phyloP scores from a whole-genome alignment of 2,888 invertebrate species.

The Drosophila paracracens region DNA sequence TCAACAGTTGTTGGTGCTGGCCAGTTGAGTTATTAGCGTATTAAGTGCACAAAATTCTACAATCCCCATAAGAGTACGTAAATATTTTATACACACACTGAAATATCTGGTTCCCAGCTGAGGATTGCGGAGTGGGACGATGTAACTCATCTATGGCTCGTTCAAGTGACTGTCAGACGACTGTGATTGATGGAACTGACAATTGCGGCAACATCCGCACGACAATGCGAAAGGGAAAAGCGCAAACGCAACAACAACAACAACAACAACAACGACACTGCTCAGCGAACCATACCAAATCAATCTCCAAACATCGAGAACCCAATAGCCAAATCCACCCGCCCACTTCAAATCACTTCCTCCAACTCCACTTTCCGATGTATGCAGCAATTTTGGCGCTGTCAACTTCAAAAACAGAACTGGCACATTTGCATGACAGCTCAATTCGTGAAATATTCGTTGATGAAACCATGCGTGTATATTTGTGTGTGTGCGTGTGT shows the following conservation, averaged over 20 bases:
- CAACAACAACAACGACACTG: background rate
- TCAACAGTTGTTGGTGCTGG: conserved; percentile 12
- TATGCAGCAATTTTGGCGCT: conserved; percentile 73
- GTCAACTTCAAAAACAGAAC: conserved; percentile 79
- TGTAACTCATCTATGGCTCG: conserved; percentile 32
- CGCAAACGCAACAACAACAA: conserved; percentile 23
- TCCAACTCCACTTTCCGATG: conserved; percentile 31
- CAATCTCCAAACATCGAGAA: conserved; percentile 44
- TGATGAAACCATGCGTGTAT: conserved; percentile 26
- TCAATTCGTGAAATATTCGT: conserved; percentile 78
- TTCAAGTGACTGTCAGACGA: conserved; percentile 61
- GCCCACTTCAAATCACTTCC: background rate
- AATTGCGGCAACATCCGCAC: conserved; percentile 67
- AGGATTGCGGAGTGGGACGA: background rate
- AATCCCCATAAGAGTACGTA: conserved; percentile 11
- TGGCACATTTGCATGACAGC: conserved; percentile 81
- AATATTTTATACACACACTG: background rate
- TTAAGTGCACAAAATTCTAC: conserved; percentile 62
- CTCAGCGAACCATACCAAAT: conserved; percentile 37
- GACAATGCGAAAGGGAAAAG: conserved; percentile 33
- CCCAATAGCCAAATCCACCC: conserved; percentile 9
- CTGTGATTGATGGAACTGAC: conserved; percentile 75
- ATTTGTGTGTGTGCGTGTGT: conserved; percentile 5
- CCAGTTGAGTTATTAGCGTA: conserved; percentile 74
- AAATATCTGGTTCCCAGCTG: background rate